Evolutionary conservation across 2,888 invertebrate species (phyloP).

Genomic region (Azorinus chamasolen): DNA sequence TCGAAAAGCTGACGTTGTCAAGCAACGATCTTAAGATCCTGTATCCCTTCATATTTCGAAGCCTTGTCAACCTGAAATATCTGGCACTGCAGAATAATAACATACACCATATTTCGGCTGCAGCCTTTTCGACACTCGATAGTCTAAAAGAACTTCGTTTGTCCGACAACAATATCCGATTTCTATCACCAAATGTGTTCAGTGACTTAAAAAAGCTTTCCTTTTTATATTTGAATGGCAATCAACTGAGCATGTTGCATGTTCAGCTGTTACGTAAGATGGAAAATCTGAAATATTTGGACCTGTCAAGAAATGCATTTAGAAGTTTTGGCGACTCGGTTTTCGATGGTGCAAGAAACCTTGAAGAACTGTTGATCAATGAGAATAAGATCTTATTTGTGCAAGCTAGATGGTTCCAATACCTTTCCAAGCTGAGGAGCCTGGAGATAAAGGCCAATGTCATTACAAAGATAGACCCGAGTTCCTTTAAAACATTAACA

Average conservation of each 20-base stretch:
- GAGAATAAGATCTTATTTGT: conserved; percentile 68
- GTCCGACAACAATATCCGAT: conserved; percentile 69
- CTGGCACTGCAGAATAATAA: conserved; percentile 70
- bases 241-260: conserved; percentile 61
- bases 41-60: conserved; percentile 67
- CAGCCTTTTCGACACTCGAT: conserved; percentile 62
- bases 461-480: conserved; percentile 63
- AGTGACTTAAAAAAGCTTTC: conserved; percentile 46
- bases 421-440: conserved; percentile 57
- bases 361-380: conserved; percentile 65
- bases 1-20: conserved; percentile 66
- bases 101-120: conserved; percentile 70
- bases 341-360: conserved; percentile 58
- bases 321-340: conserved; percentile 65
- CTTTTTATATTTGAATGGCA: conserved; percentile 67
- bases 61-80: conserved; percentile 53
- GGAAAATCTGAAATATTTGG: conserved; percentile 58
- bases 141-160: conserved; percentile 62
- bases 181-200: conserved; percentile 64
- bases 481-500: conserved; percentile 61
- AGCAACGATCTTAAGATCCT: conserved; percentile 68
- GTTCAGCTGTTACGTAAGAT: conserved; percentile 50
- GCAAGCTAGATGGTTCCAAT: conserved; percentile 66
- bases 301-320: conserved; percentile 69
- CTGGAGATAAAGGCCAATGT: conserved; percentile 69